Percentiles rank a stretch among this genome's conserved stretches.
phyloP scores from a whole-genome alignment of 1,140 invertebrate species.

The Tribolium castaneum region DNA sequence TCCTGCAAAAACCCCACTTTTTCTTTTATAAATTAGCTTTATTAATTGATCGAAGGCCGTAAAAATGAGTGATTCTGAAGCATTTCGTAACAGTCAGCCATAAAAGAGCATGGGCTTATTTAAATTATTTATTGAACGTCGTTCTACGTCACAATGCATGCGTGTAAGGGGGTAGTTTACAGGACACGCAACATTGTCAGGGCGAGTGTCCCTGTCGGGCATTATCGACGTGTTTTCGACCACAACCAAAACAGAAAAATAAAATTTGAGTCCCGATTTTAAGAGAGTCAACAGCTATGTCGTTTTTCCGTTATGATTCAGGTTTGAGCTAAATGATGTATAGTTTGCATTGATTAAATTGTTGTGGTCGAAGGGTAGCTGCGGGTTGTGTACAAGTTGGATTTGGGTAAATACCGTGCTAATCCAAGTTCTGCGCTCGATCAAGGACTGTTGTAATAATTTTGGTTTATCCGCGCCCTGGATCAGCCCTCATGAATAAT shows the following conservation, averaged over 20 bases:
- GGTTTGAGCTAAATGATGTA: background rate
- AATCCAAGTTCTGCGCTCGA: background rate
- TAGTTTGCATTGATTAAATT: background rate
- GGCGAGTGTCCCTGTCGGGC: slow-evolving; percentile 22
- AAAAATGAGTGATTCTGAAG: background rate
- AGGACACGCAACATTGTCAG: slow-evolving; percentile 19
- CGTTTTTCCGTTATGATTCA: background rate
- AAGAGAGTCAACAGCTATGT: background rate
- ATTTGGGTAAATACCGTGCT: background rate
- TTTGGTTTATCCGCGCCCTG: background rate
- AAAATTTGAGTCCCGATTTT: background rate
- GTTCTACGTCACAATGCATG: slow-evolving; percentile 31
- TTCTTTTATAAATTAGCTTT: background rate
- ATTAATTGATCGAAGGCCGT: background rate
- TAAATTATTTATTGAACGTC: slow-evolving; percentile 22
- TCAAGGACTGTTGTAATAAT: background rate
- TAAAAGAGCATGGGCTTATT: slow-evolving; percentile 29
- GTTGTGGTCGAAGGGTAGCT: background rate
- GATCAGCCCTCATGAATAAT: slow-evolving; percentile 14
- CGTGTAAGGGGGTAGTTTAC: slow-evolving; percentile 29
- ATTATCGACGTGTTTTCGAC: slow-evolving; percentile 24
- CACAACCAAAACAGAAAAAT: background rate
- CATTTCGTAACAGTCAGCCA: slow-evolving; percentile 7
- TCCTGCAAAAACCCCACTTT: background rate
- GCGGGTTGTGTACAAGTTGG: background rate